Percentiles rank a stretch among this genome's conserved stretches.
These are phyloP conservation scores for Nezara viridula DNA, from an alignment of 2,888 invertebrate species.

Conservation along the genomic window DNA sequence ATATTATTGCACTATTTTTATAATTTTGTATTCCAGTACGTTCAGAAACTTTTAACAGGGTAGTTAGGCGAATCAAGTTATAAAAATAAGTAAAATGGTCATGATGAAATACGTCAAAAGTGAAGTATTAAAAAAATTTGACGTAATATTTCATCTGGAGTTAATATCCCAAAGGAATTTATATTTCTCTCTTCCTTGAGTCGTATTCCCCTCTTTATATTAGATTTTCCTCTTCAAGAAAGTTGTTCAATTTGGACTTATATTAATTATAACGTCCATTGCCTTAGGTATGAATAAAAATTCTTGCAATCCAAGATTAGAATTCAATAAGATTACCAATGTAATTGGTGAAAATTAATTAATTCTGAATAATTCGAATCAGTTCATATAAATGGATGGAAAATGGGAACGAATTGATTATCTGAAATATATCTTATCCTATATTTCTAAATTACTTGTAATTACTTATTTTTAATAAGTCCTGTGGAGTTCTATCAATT, in stretches of 20 bases:
- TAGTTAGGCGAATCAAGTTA: not conserved
- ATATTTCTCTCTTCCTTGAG: not conserved
- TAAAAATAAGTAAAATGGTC: not conserved
- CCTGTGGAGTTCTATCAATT: no score
- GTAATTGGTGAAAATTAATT: not conserved
- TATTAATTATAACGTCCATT: not conserved
- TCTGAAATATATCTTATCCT: no score
- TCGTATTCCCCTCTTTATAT: not conserved
- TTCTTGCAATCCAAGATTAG: not conserved
- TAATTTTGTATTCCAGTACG: not conserved
- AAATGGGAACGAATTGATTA: no score
- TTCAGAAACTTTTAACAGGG: not conserved
- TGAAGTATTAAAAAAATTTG: not conserved
- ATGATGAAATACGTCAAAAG: not conserved
- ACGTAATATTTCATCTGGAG: constrained; percentile 30
- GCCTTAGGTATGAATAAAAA: not conserved
- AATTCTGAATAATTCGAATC: not conserved
- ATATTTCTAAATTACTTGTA: no score
- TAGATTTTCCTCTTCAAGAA: not conserved
- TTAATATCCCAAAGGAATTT: constrained; percentile 30
- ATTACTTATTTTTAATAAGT: no score
- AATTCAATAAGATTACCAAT: not conserved
- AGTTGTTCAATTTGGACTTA: not conserved
- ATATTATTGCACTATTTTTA: no score
- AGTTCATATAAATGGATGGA: no score